Conservation (phyloP, 2,113 vertebrate genomes). For the Dipodomys ordii region DNA sequence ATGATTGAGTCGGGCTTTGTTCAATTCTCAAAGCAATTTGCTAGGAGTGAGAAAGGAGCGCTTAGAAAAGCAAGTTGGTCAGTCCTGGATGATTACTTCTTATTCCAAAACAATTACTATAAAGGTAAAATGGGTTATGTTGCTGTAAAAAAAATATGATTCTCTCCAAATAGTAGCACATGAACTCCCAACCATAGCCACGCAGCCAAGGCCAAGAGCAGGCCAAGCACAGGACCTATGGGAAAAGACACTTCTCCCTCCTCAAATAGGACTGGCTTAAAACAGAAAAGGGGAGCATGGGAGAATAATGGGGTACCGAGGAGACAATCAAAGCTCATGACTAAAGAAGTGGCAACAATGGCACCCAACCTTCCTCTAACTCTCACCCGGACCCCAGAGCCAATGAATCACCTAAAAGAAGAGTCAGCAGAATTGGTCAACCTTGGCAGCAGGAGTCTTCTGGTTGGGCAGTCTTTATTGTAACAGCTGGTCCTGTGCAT, state of each 20-base stretch:
- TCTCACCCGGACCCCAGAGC: background rate
- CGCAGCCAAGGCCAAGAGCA: slow-evolving; percentile 66
- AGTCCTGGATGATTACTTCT: slow-evolving; percentile 89
- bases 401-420: background rate
- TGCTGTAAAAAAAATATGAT: slow-evolving; percentile 84
- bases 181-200: slow-evolving; percentile 64
- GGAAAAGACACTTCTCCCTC: background rate
- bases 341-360: too few species aligned
- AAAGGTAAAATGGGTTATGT: slow-evolving; percentile 85
- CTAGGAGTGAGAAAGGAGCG: slow-evolving; percentile 83
- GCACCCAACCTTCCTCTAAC: background rate
- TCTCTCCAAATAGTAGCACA: slow-evolving; percentile 79
- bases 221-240: background rate
- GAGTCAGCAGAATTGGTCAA: background rate
- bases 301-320: background rate
- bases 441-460: background rate
- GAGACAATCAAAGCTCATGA: background rate
- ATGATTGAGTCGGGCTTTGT: slow-evolving; percentile 88
- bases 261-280: background rate
- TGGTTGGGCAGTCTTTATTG: background rate
- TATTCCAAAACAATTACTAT: slow-evolving; percentile 88
- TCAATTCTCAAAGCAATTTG: slow-evolving; percentile 90
- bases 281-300: background rate
- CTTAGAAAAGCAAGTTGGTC: slow-evolving; percentile 86
- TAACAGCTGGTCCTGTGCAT: background rate